Conservation (phyloP, 2,113 vertebrate genomes). For the Grammomys surdaster region DNA sequence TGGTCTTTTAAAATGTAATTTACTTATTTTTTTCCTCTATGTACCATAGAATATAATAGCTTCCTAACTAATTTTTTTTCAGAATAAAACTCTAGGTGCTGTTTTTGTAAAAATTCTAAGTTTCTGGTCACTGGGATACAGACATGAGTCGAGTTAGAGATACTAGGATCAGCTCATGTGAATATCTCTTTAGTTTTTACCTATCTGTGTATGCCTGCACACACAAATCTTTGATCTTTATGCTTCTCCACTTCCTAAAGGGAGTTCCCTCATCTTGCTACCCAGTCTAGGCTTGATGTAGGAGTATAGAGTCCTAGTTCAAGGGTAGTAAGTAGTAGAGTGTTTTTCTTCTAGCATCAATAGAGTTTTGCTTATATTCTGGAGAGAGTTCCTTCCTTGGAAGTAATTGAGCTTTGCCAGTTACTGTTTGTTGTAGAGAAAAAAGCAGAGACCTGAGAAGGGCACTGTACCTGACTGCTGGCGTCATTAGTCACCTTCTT, state of each 20-base stretch:
- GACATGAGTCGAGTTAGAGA: neutral
- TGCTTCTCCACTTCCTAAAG: accelerated
- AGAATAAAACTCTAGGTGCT: neutral
- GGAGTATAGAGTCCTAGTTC: neutral
- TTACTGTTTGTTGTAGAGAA: neutral
- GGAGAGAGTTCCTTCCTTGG: neutral
- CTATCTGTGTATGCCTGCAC: neutral
- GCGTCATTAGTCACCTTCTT: neutral
- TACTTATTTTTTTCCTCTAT: neutral
- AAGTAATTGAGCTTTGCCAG: neutral
- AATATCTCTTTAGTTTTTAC: neutral
- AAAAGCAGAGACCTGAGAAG: neutral
- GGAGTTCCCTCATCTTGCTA: neutral
- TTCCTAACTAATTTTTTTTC: neutral
- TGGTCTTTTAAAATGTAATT: neutral
- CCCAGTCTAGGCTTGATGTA: neutral
- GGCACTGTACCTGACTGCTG: neutral
- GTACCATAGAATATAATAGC: neutral
- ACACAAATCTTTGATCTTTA: neutral
- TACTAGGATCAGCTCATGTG: neutral
- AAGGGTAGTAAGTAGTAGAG: neutral
- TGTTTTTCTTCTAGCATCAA: neutral
- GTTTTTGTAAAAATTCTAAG: neutral
- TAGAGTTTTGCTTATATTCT: neutral
- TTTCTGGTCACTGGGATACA: neutral